A percentile compares a stretch with the other conserved stretches of the same genome.
Evolutionary conservation across 2,797 vertebrate species (phyloP).

Genomic region (Thunnus albacares): DNA sequence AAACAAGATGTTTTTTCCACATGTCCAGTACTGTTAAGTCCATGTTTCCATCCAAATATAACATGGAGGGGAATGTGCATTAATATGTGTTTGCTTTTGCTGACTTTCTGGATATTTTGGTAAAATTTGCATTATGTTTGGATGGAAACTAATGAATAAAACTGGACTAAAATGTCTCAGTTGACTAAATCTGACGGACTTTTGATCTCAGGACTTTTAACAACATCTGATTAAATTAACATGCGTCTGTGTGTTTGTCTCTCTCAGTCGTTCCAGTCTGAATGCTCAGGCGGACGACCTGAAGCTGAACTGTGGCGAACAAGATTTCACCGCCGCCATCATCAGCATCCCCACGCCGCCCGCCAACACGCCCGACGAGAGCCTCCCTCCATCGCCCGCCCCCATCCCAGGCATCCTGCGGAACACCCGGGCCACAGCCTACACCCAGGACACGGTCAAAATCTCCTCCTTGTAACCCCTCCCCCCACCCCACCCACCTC

Average conservation of each 20-base stretch:
- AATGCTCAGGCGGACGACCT: constrained; percentile 89
- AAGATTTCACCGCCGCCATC: constrained; percentile 92
- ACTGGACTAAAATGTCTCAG: no score
- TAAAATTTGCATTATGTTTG: no score
- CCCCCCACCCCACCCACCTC: constrained; percentile 7
- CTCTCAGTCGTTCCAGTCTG: constrained; percentile 90
- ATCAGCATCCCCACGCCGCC: constrained; percentile 95
- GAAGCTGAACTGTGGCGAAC: constrained; percentile 91
- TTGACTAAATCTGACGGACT: no score
- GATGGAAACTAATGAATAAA: no score
- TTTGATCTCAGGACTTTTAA: no score
- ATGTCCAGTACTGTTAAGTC: no score
- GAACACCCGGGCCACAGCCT: constrained; percentile 88
- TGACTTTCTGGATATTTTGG: no score
- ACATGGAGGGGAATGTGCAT: no score
- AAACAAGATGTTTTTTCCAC: no score
- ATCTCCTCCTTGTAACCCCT: constrained; percentile 92
- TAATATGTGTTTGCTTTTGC: no score
- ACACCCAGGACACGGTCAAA: constrained; percentile 89
- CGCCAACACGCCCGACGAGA: constrained; percentile 92
- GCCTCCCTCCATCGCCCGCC: constrained; percentile 87
- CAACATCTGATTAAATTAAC: no score
- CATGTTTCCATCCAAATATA: no score
- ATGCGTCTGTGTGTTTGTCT: not conserved
- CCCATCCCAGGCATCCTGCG: constrained; percentile 86